Base-by-base conservation (phyloP, 2,888 invertebrate genomes). In the Patella pellucida region DNA sequence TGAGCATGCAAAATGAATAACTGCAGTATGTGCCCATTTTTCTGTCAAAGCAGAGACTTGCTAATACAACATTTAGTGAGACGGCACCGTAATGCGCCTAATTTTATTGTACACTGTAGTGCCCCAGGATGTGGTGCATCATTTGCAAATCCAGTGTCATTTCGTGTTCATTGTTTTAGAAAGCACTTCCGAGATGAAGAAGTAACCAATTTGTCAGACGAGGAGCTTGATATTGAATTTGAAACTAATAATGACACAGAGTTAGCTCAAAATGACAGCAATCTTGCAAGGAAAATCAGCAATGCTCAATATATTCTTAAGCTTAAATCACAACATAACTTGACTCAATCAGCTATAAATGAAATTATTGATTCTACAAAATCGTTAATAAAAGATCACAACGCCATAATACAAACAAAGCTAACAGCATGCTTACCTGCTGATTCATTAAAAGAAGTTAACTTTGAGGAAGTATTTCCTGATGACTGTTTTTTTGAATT, bases 51-150 rank as follows among this genome's bases (percentile, higher is more conserved):
- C 15, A 54, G n/a, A 54, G 54, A 54, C 54, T 16, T n/a, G 15
- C n/a, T 54, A 15, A 16, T 54, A 54, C 15, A n/a, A 54, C 54
- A 54, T 54, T 54, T 54, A n/a, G n/a, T 54, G n/a, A 54, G 54
- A n/a, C 15, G 54, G n/a, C 54, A 54, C n/a, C 15, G n/a, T 4
- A 15, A 54, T 54, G n/a, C 54, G 15, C 54, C 54, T 54, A 54
- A 54, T 54, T 54, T 54, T 54, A 54, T 54, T 54, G n/a, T 54
- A 54, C 54, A 54, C 54, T 54, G 54, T n/a, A 54, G 54, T 54
- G 54, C 54, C 15, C 54, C 54, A 54, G 54, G 54, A 54, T 54
- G 54, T 54, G 54, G 54, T 54, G 54, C 54, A 54, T 54, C 54
- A 54, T 54, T 16, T n/a, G n/a, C 15, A 54, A 54, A 54, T 54